Percentiles rank a stretch among this genome's conserved stretches.
phyloP scores from a whole-genome alignment of 2,888 invertebrate genomes.

The Ischnura elegans region DNA sequence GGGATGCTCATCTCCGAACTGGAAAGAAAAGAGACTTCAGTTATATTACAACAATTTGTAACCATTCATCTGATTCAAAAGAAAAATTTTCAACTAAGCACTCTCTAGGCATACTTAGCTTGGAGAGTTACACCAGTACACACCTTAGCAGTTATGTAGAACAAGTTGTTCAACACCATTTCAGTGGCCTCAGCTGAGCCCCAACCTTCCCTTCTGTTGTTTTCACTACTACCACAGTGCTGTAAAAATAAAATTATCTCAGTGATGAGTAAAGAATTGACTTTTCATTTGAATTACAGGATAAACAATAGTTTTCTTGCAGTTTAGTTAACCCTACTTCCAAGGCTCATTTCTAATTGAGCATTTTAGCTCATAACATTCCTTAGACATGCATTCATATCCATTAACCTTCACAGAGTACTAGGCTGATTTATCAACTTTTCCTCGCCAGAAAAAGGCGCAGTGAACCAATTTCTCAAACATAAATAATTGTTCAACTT shows the following conservation, averaged over 20 bases:
- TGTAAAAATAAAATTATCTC: conserved; percentile 74
- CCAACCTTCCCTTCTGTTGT: conserved; percentile 91
- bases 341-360: no score
- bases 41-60: not conserved
- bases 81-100: not conserved
- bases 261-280: not conserved
- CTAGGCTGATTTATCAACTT: no score
- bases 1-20: conserved; percentile 97
- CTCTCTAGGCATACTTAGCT: no score
- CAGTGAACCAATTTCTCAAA: no score
- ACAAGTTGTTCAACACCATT: conserved; percentile 99
- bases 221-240: conserved; percentile 84
- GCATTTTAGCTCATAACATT: no score
- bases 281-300: no score
- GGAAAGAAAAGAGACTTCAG: conserved; percentile 74
- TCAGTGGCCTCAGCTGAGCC: conserved; percentile 99
- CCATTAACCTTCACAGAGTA: no score
- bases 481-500: no score
- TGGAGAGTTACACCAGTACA: conserved; percentile 41
- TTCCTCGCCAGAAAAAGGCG: no score
- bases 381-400: no score
- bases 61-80: not conserved
- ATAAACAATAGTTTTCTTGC: no score
- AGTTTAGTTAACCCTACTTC: no score
- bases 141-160: conserved; percentile 98